Evolutionary conservation across 1,140 invertebrate genomes (phyloP), one percentile per base, ranked within the genome.

Genomic region (Thaumetopoea pityocampa): DNA sequence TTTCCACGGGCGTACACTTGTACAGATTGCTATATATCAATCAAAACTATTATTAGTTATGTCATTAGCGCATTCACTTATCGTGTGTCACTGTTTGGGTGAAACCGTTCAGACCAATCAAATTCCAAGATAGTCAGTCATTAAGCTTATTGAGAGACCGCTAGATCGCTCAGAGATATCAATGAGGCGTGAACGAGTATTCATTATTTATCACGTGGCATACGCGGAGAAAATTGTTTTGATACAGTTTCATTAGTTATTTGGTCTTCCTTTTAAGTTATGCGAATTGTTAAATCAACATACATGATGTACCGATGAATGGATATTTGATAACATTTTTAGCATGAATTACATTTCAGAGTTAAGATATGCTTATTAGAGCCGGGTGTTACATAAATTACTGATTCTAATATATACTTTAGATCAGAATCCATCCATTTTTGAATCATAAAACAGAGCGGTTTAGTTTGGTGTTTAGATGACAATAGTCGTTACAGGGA

Each of bases 1-100:
- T n/a, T n/a, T n/a, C n/a, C n/a, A n/a, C n/a, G n/a, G n/a, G n/a
- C n/a, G n/a, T n/a, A n/a, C n/a, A n/a, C n/a, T n/a, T n/a, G n/a
- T n/a, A n/a, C n/a, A n/a, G n/a, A n/a, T n/a, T 40, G 14, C 14
- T 32, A 40, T 42, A 28, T 32, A 45, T 48, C 55, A 64, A 67
- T 69, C 57, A 59, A 42, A 54, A 54, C 59, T 62, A 61, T 69
- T 57, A 67, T 61, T 47, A 51, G 46, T 28, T 38, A 47, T 51
- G 53, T 67, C 64, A 67, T 65, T 65, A 67, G 64, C 63, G 58
- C 62, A 64, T 66, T 64, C 67, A 70, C 54, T 63, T 65, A 57
- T 55, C 45, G 14, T 64, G 54, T 63, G 58, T 62, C 62, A 59
- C 44, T 30, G 48, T 11, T 23, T 14, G 27, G 23, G 27, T 23